Conservation (phyloP, 2,113 vertebrate species). For the Microcebus ravelobensis region DNA sequence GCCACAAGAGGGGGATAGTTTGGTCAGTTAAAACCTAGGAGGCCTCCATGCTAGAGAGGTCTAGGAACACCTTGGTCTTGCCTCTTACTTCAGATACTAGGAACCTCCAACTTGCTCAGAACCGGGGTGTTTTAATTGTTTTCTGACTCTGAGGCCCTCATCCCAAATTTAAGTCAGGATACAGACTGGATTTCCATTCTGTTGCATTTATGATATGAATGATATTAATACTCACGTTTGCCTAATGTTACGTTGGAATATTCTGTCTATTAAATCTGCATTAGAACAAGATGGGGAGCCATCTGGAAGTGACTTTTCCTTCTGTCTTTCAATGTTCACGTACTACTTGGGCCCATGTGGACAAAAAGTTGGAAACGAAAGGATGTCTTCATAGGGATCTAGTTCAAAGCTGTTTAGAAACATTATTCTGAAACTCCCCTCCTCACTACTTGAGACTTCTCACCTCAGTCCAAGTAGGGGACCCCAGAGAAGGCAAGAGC, state of each 20-base stretch:
- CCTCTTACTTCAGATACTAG: background rate
- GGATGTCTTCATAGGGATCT: background rate
- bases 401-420: background rate
- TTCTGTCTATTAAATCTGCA: conserved; percentile 48
- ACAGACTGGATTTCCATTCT: conserved; percentile 37
- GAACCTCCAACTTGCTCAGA: background rate
- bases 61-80: background rate
- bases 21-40: background rate
- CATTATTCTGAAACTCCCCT: background rate
- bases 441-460: background rate
- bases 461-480: background rate
- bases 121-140: background rate
- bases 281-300: conserved; percentile 64
- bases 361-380: conserved; percentile 7
- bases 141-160: background rate
- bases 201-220: conserved; percentile 48
- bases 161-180: conserved; percentile 45
- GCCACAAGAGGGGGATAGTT: background rate
- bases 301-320: conserved; percentile 67
- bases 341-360: background rate
- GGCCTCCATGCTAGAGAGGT: background rate
- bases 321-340: conserved; percentile 63
- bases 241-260: conserved; percentile 21
- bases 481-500: background rate
- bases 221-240: conserved; percentile 54